Evolutionary conservation across 2,113 vertebrate genomes (phyloP).

Genomic region (Spilogale gracilis): DNA sequence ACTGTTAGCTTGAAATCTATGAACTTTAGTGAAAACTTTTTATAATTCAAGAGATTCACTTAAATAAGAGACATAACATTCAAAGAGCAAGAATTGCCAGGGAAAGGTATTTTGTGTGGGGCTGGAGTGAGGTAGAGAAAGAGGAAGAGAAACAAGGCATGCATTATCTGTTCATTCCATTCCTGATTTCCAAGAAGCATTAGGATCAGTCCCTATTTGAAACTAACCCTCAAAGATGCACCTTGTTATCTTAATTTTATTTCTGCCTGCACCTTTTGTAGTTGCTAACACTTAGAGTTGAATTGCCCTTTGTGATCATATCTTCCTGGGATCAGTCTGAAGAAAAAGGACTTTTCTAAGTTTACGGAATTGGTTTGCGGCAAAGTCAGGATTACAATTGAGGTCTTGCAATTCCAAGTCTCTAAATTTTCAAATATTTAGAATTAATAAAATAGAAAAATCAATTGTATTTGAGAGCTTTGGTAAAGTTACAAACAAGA

Average conservation of each 20-base stretch:
- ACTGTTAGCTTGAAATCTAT: conserved; percentile 10
- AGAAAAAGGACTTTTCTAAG: background rate
- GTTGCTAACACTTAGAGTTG: background rate
- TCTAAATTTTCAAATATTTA: background rate
- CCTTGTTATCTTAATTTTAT: background rate
- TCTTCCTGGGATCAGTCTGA: background rate
- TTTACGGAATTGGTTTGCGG: background rate
- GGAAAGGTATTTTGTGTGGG: background rate
- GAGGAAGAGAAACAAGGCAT: background rate
- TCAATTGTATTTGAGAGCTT: background rate
- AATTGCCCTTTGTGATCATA: background rate
- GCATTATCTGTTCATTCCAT: background rate
- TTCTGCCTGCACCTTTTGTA: background rate
- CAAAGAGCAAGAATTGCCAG: background rate
- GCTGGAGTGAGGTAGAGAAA: background rate
- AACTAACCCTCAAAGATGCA: background rate
- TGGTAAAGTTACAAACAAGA: conserved; percentile 40
- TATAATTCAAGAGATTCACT: background rate
- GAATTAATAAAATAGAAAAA: background rate
- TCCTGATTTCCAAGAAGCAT: background rate
- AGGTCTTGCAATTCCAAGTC: background rate
- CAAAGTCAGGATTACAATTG: background rate
- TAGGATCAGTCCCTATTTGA: background rate
- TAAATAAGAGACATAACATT: background rate
- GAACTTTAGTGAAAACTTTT: background rate